Conservation (phyloP, 2,888 invertebrate genomes). For the Hyles lineata region DNA sequence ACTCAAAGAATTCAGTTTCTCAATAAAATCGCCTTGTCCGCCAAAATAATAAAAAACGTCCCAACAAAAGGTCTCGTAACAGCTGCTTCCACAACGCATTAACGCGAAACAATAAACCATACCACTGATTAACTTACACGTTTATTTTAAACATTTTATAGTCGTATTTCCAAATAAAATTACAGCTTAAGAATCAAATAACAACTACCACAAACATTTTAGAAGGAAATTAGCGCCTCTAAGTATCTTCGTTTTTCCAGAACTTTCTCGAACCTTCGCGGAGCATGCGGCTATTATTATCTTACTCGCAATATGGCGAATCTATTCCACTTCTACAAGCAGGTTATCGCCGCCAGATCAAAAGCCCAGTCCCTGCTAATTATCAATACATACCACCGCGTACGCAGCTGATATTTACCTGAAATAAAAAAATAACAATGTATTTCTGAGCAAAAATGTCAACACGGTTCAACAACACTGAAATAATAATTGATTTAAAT, state of each 20-base stretch:
- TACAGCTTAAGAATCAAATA: too few species aligned
- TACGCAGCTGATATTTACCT: constrained; percentile 24
- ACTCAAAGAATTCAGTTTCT: not conserved
- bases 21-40: constrained; percentile 16
- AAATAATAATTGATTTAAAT: constrained; percentile 11
- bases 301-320: constrained; percentile 3
- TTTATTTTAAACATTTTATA: not conserved
- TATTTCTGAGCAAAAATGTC: constrained; percentile 9
- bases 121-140: not conserved
- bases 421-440: constrained; percentile 18
- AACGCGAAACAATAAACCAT: not conserved
- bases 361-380: constrained; percentile 6
- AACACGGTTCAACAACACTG: constrained; percentile 22
- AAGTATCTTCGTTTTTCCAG: not conserved
- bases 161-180: too few species aligned
- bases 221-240: not conserved
- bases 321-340: not conserved
- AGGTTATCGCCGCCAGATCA: constrained; percentile 15
- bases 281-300: not conserved
- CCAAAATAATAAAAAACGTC: not conserved
- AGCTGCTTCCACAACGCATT: constrained; percentile 26
- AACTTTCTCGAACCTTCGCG: not conserved
- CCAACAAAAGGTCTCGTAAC: constrained; percentile 2
- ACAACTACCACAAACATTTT: too few species aligned
- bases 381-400: constrained; percentile 20